Base-by-base conservation (phyloP, 2,888 invertebrate species). In the Ectropis crepuscularia region DNA sequence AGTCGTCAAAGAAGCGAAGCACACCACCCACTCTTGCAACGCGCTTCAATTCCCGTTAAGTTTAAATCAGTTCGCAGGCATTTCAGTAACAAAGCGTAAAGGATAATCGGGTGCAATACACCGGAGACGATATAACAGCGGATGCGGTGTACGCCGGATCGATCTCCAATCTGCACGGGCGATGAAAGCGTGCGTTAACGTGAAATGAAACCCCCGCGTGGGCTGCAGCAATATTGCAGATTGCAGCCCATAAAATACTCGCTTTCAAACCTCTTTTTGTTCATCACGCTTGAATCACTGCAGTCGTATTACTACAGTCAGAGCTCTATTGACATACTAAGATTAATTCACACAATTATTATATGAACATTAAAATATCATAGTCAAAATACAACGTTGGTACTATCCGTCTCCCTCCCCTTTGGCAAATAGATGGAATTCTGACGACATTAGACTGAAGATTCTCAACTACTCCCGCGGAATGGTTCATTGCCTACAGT, bases 201-300 rank as follows among this genome's bases (percentile, higher is more conserved):
- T 58, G 61, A 69, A 61, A 64, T 65, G 67, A 57, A 63, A 67
- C 54, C 61, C 60, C 51, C 47, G 59, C 46, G 53, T 57, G 60
- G 66, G 62, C 49, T 37, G 54, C 48, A 12, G 41, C 36, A 41
- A 53, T 61, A 65, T 49, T 61, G 57, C 51, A 16, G 50, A 9
- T 49, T 61, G 57, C 51, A 16, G 50, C 9, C 16, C 37, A 48
- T 53, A 43, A 41, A 57, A 41, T 45, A 16, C 45, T 36, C 51
- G 41, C 57, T 51, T 57, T 57, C 61, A 39, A 28, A 57, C 46
- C 9, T 16, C 9, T 37, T 55, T 48, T 46, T 55, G 41, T 54
- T 59, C 10, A 76, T 85, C 83, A 85, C 48, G 12, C 39, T 51
- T 5, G 10, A 28, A 28, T 28, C 16, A 28, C 16, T 28, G 16